Percentiles rank a stretch among this genome's conserved stretches.
phyloP scores from a whole-genome alignment of 2,113 vertebrate species.

The Steatornis caripensis region DNA sequence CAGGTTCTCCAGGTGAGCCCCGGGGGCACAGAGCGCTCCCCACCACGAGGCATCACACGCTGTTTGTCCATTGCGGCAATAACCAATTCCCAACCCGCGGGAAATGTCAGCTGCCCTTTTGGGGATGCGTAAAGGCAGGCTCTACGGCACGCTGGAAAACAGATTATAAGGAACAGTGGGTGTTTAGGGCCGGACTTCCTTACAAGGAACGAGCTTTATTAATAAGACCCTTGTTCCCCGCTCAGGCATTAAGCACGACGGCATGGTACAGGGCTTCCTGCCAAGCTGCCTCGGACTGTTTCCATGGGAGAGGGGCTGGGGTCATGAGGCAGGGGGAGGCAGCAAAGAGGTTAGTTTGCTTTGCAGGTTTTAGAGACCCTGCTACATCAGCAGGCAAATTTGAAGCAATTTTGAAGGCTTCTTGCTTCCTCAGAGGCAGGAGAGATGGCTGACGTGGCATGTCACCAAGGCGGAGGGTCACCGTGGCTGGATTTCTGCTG shows the following conservation, averaged over 20 bases:
- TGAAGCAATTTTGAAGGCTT: not conserved
- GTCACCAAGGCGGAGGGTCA: not conserved
- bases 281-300: not conserved
- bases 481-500: not conserved
- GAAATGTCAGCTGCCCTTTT: not conserved
- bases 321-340: not conserved
- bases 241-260: not conserved
- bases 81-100: not conserved
- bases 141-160: not conserved
- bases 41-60: fast-evolving
- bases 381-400: not conserved
- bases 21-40: fast-evolving
- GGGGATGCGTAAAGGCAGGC: not conserved
- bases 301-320: not conserved
- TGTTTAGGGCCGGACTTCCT: not conserved
- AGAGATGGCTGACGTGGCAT: not conserved
- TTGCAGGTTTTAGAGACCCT: not conserved
- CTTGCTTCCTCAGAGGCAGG: not conserved
- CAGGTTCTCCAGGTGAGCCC: constrained; percentile 87
- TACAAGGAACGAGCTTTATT: not conserved
- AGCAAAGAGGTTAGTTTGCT: not conserved
- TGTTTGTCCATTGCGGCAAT: not conserved
- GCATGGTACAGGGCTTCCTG: not conserved
- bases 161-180: not conserved
- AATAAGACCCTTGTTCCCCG: not conserved